Evolutionary conservation across 2,113 vertebrate species (phyloP), one percentile per base, ranked within the genome.

Genomic region (Ahaetulla prasina): DNA sequence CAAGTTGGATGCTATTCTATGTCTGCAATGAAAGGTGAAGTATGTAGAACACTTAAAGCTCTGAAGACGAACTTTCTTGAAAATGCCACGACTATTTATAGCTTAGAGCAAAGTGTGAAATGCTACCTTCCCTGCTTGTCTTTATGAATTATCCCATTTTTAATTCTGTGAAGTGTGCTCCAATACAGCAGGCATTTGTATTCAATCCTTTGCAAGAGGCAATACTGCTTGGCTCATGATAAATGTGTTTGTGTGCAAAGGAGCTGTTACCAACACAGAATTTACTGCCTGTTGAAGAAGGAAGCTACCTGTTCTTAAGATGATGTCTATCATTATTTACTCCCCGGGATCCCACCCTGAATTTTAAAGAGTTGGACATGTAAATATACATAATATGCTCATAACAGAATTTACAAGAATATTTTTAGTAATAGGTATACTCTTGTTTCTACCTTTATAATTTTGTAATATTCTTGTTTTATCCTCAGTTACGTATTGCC

Each of bases 61-160:
- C 2, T 1, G 85, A 94, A 2, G 74, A 93, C 89, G 43, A 94
- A 94, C 95, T 96, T 95, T 86, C 97, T 96, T 88, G 49, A 94
- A 84, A 95, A 45, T 88, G 92, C 93, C 30, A 0, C 3, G 20
- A 18, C 93, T 93, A 94, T 95, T 95, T 88, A 91, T 96, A 96
- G 96, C 94, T 96, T 80, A 1, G 90, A 6, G 84, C 92, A 95
- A 95, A 92, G 55, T 57, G 91, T 88, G 86, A 90, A 93, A 84
- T 63, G 10, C 0, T 0, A 91, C 92, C 88, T 95, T 90, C 92
- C 89, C 94, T 96, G 95, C 96, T 96, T 96, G 92, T 94, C 96
- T 93, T 89, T 45, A 89, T 94, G 95, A 95, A 95, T 95, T 94
- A 96, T 93, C 92, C 89, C 89, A 68, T 94, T n/a, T 94, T 95